Evolutionary conservation across 1,140 invertebrate species (phyloP).

Genomic region (Heterodera carotae): DNA sequence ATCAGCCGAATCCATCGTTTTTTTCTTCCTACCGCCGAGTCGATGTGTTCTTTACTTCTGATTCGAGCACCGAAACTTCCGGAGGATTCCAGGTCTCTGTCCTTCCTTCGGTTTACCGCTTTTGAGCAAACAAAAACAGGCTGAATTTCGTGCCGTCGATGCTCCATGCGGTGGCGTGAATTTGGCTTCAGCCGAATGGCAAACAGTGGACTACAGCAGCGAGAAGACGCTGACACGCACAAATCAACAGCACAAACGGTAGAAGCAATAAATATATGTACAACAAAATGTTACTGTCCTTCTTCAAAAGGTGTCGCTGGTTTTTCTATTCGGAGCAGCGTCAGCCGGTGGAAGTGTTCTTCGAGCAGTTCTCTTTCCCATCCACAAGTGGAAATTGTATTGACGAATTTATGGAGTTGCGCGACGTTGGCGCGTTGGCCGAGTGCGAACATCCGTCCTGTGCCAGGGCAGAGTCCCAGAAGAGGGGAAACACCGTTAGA

Average conservation of each 20-base stretch:
- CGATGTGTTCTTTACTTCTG: conserved; percentile 57
- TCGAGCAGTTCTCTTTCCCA: conserved; percentile 57
- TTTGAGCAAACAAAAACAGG: conserved; percentile 7
- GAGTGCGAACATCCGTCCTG: conserved; percentile 62
- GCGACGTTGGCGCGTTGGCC: conserved; percentile 54
- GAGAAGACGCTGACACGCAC: conserved; percentile 48
- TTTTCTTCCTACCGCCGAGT: conserved; percentile 39
- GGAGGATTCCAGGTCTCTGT: conserved; percentile 24
- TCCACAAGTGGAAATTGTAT: conserved; percentile 50
- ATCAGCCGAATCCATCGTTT: conserved; percentile 38
- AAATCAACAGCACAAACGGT: conserved; percentile 53
- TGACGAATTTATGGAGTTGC: conserved; percentile 59
- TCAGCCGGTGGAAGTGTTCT: conserved; percentile 53
- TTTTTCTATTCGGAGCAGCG: conserved; percentile 44
- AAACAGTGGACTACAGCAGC: conserved; percentile 43
- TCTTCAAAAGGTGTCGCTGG: conserved; percentile 42
- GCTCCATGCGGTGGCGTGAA: conserved; percentile 49
- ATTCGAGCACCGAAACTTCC: conserved; percentile 28
- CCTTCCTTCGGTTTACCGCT: neutral
- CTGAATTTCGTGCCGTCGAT: conserved; percentile 26
- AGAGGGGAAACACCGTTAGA: conserved; percentile 23
- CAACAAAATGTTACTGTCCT: neutral
- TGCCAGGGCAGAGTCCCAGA: conserved; percentile 36
- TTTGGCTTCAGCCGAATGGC: conserved; percentile 15
- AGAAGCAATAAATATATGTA: neutral